A percentile compares a stretch with the other conserved stretches of the same genome.
Conservation (phyloP, 2,888 invertebrate genomes). For the Lissocephala sabroskyi region DNA sequence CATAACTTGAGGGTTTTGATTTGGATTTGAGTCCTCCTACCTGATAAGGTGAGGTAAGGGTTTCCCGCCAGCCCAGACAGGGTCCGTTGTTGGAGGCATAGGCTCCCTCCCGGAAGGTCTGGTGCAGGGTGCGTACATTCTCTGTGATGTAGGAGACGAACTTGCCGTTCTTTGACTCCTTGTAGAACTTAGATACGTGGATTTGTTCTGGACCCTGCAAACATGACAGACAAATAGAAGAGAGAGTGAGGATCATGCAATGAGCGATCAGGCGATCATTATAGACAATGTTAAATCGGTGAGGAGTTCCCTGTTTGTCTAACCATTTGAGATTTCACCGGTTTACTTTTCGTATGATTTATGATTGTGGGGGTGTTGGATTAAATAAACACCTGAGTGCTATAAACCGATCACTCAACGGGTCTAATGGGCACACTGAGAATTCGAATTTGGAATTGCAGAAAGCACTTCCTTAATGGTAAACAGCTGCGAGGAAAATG, state of each 20-base stretch:
- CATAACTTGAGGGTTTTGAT: not conserved
- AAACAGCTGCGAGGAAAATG: slow-evolving; percentile 36
- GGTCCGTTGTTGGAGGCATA: slow-evolving; percentile 94
- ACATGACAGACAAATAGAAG: slow-evolving; percentile 33
- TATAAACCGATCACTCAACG: slow-evolving; percentile 45
- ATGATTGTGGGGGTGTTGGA: slow-evolving; percentile 24
- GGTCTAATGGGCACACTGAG: slow-evolving; percentile 13
- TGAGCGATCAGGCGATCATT: slow-evolving; percentile 28
- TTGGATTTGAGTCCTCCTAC: slow-evolving; percentile 49
- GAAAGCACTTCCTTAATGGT: slow-evolving; percentile 51
- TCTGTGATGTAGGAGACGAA: slow-evolving; percentile 88
- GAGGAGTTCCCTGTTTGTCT: too few species aligned
- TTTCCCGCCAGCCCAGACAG: slow-evolving; percentile 93
- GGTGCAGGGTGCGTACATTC: slow-evolving; percentile 91
- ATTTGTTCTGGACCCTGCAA: slow-evolving; percentile 91
- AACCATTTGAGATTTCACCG: not conserved
- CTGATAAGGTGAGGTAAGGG: slow-evolving; percentile 86
- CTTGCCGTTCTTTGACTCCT: slow-evolving; percentile 90
- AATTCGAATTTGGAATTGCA: slow-evolving; percentile 23
- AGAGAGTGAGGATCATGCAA: slow-evolving; percentile 34
- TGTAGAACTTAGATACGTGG: slow-evolving; percentile 91
- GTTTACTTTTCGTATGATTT: not conserved
- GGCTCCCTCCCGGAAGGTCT: slow-evolving; percentile 91
- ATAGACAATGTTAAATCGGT: too few species aligned
- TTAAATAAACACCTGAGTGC: slow-evolving; percentile 31